Evolutionary conservation across 2,888 invertebrate genomes (phyloP).

Genomic region (Cordilura impudica): DNA sequence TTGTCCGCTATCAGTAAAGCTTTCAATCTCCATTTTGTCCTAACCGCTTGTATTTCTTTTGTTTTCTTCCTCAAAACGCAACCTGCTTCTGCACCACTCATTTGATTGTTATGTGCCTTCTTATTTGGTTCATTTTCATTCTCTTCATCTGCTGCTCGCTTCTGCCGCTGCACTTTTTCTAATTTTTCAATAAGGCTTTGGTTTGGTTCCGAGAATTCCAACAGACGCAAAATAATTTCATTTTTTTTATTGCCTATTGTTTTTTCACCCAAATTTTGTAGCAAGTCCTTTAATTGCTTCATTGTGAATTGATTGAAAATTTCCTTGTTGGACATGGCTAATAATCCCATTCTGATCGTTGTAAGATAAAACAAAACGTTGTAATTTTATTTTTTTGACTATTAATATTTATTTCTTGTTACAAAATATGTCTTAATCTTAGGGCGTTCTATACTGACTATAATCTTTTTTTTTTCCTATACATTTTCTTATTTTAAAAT

Average conservation of each 20-base stretch:
- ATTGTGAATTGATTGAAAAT: neutral
- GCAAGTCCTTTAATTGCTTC: neutral
- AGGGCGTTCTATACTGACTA: too few relatives aligned
- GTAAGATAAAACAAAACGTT: too few relatives aligned
- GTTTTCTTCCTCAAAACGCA: neutral
- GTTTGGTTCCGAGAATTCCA: neutral
- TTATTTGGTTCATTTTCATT: neutral
- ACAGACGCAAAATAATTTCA: slow-evolving; percentile 18
- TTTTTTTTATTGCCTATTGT: slow-evolving; percentile 27
- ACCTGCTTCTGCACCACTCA: neutral
- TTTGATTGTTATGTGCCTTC: neutral
- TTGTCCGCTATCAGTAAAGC: neutral
- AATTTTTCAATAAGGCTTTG: neutral
- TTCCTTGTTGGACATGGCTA: neutral
- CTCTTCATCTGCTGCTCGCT: neutral
- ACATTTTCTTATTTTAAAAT: too few relatives aligned
- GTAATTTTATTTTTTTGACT: too few relatives aligned
- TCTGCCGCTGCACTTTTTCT: neutral
- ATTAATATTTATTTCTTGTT: too few relatives aligned
- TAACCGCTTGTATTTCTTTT: neutral
- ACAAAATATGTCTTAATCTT: too few relatives aligned
- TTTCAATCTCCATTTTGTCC: neutral
- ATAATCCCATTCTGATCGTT: slow-evolving; percentile 11
- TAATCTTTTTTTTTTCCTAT: too few relatives aligned
- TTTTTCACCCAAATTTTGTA: neutral